Base-by-base conservation (phyloP, 2,113 vertebrate genomes). In the Grammatotria lemairii region DNA sequence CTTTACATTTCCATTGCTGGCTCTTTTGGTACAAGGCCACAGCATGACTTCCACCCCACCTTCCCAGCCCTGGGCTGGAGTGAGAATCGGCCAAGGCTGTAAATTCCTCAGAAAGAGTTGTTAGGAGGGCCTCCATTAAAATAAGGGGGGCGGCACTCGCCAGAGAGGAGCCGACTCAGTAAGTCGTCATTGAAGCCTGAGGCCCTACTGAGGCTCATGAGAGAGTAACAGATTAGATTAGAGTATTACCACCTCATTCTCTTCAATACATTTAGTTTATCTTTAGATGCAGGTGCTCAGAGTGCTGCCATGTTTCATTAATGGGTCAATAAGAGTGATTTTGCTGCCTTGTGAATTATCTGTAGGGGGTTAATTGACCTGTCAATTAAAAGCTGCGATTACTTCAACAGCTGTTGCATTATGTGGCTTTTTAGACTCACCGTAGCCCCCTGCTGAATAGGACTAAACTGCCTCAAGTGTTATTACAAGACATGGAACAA, bases 81-180 rank as follows among this genome's bases (percentile, higher is more conserved):
- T 63, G 58, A 87, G 85, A 84, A 17, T 79, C 86, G 54, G 91
- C 91, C 85, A 65, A 60, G 88, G 94, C 88, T 93, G 95, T 96
- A 96, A 95, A 95, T 96, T 96, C 95, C 94, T 95, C 85, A 92
- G 88, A 93, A 94, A 94, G 92, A 94, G 92, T 93, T 88, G 91
- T 93, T 95, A 92, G 89, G 93, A 94, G 93, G 87, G 90, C 89
- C 90, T 94, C 93, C 87, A 91, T 94, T 95, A 94, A 95, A 95
- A 81, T 49, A 86, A 55, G 87, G 47, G 35, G 82, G 88, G 57
- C 6, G 53, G 85, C 14, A 23, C 92, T 94, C 92, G 91, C 91
- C 95, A 93, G 91, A 93, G 92, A 93, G 95, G 95, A 96, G 93
- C 94, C 91, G 8, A 65, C 78, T 93, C 90, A 86, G 75, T 93